Conservation (phyloP, 2,113 vertebrate species). For the Trinectes maculatus region DNA sequence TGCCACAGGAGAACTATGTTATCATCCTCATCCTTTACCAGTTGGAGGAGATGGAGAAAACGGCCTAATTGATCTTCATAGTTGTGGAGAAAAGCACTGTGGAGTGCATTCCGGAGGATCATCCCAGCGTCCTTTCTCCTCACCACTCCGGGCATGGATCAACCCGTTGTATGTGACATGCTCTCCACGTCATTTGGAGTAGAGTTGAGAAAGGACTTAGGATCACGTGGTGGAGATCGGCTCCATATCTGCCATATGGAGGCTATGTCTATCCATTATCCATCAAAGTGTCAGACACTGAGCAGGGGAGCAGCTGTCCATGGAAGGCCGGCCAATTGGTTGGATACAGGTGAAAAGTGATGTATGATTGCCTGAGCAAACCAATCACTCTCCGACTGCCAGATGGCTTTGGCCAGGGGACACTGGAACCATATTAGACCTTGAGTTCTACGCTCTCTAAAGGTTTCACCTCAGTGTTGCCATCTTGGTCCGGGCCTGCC, state of each 20-base stretch:
- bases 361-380: slow-evolving; percentile 74
- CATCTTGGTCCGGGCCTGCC: slow-evolving; percentile 49
- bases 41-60: slow-evolving; percentile 58
- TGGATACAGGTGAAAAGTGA: slow-evolving; percentile 78
- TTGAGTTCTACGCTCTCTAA: slow-evolving; percentile 69
- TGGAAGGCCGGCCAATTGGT: slow-evolving; percentile 75
- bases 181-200: slow-evolving; percentile 61
- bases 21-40: no score
- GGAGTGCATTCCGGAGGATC: slow-evolving; percentile 57
- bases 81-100: slow-evolving; percentile 26
- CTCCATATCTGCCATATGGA: slow-evolving; percentile 65
- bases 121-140: slow-evolving; percentile 58
- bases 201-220: slow-evolving; percentile 48
- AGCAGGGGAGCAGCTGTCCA: slow-evolving; percentile 76
- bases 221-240: slow-evolving; percentile 60
- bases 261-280: slow-evolving; percentile 70
- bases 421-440: slow-evolving; percentile 65
- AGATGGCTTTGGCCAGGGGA: slow-evolving; percentile 71
- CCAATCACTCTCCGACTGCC: slow-evolving; percentile 70
- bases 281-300: slow-evolving; percentile 71
- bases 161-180: slow-evolving; percentile 55
- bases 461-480: slow-evolving; percentile 51
- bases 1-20: slow-evolving; percentile 19
- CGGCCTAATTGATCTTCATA: slow-evolving; percentile 39
- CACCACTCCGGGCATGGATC: slow-evolving; percentile 59